Base-by-base conservation (phyloP, 37 sponge, comb jelly and placozoan species). In the Haliclona indistincta region DNA sequence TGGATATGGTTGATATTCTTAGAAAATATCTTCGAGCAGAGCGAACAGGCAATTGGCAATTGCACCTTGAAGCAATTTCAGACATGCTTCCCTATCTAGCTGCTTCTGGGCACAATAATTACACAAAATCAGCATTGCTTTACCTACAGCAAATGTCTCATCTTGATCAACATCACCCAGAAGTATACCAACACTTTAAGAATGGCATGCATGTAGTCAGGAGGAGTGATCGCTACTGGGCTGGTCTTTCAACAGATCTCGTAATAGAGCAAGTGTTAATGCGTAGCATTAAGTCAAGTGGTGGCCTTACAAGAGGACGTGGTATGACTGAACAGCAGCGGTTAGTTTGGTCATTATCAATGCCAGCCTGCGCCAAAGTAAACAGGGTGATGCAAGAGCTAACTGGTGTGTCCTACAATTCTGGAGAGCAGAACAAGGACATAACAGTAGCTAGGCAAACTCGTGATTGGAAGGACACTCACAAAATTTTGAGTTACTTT, bases 21-120 rank as follows among this genome's bases (percentile, higher is more conserved):
- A 34, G 71, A 38, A 80, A 56, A 51, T 80, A 52, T 62, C 36
- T 80, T 15, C 44, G 41, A 38, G 79, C 79, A 45, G 68, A 78
- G 60, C 68, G 69, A 37, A 78, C 74, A 60, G 64, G 82, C 23
- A 73, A 81, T 51, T 81, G 74, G 82, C 43, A 49, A 30, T 25
- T 73, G 54, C 73, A 70, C 54, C 51, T 81, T 23, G 47, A 78
- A 41, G 69, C 79, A 32, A 30, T 78, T 23, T 38, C 32, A 28
- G 79, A 78, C 47, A 78, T 78, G 68, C 55, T 78, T 67, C 79
- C 68, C 55, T 78, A 44, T 69, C 26, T 78, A 43, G 79, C 79
- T 36, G 79, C 79, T n/a, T n/a, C n/a, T n/a, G n/a, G n/a, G n/a
- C n/a, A n/a, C n/a, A n/a, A n/a, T n/a, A n/a, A n/a, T n/a, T 81